phyloP scores from a whole-genome alignment of 2,888 invertebrate species.

The Brenthis daphne region DNA sequence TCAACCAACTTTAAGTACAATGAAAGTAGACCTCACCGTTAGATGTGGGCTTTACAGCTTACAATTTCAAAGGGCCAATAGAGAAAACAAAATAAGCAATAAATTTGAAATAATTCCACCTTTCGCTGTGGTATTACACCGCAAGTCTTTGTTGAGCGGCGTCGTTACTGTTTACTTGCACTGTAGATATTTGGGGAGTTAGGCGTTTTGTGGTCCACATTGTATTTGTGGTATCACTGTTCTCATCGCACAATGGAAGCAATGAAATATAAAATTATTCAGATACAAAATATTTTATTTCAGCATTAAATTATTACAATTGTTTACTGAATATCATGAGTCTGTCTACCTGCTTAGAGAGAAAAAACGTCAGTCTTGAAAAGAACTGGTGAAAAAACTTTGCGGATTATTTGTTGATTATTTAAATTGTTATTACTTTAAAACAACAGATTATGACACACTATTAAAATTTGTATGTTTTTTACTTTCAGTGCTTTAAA shows the following conservation, averaged over 20 bases:
- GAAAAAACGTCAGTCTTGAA: too few relatives aligned
- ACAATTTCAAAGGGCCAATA: constrained; percentile 52
- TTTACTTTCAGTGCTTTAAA: too few relatives aligned
- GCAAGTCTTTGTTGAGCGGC: constrained; percentile 33
- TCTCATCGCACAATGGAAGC: background rate
- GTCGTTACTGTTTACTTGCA: constrained; percentile 5
- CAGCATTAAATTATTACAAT: too few relatives aligned
- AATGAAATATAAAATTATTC: background rate
- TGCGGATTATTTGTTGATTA: too few relatives aligned
- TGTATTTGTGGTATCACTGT: background rate
- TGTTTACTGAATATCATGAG: too few relatives aligned
- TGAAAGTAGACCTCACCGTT: background rate
- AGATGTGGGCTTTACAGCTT: constrained; percentile 37
- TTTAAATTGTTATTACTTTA: too few relatives aligned
- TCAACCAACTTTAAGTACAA: constrained; percentile 1
- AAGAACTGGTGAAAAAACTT: too few relatives aligned
- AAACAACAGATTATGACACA: too few relatives aligned
- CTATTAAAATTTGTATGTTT: too few relatives aligned
- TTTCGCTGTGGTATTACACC: constrained; percentile 45
- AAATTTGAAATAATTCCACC: constrained; percentile 56
- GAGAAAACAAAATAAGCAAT: constrained; percentile 53
- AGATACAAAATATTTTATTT: too few relatives aligned
- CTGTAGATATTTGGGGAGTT: background rate
- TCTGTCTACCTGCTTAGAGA: too few relatives aligned
- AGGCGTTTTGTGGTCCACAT: background rate